Percentiles rank a stretch among this genome's conserved stretches.
Evolutionary conservation across 2,888 invertebrate species (phyloP).

Genomic region (Caenorhabditis virilis): DNA sequence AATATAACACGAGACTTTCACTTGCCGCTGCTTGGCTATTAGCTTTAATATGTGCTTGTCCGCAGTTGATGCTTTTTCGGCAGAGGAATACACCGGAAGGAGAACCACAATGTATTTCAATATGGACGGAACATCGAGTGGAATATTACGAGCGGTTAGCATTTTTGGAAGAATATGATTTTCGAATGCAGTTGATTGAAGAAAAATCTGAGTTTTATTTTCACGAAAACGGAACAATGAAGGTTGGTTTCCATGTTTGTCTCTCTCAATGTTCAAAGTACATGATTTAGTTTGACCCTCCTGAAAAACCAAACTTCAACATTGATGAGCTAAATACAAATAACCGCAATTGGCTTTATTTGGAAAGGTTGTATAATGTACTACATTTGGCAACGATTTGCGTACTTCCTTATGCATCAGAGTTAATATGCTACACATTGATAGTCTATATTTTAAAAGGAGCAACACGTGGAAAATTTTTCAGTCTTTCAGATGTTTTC

Average conservation of each 20-base stretch:
- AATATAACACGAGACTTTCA: conserved; percentile 44
- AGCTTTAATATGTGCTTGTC: conserved; percentile 48
- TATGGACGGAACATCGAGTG: conserved; percentile 37
- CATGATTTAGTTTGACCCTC: neutral
- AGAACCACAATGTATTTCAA: conserved; percentile 49
- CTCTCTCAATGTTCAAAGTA: too few species aligned
- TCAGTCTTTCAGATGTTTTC: conserved; percentile 24
- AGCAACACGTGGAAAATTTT: conserved; percentile 33
- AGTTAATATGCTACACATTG: conserved; percentile 45
- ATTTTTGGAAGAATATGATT: conserved; percentile 13
- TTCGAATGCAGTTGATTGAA: conserved; percentile 1
- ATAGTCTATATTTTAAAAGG: conserved; percentile 50
- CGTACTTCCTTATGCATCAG: conserved; percentile 45
- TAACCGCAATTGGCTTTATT: conserved; percentile 29
- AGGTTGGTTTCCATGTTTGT: too few species aligned
- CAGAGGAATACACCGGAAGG: conserved; percentile 25
- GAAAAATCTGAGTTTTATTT: conserved; percentile 21
- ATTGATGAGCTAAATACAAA: conserved; percentile 23
- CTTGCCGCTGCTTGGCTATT: conserved; percentile 46
- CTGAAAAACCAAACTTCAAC: conserved; percentile 20
- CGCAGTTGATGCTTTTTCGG: conserved; percentile 49
- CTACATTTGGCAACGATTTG: conserved; percentile 49
- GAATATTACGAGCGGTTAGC: conserved; percentile 26
- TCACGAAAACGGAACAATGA: conserved; percentile 25
- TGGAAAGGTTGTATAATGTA: conserved; percentile 47